Percentiles rank a stretch among this genome's conserved stretches.
Conservation (phyloP, 2,888 invertebrate species). For the Timema podura region DNA sequence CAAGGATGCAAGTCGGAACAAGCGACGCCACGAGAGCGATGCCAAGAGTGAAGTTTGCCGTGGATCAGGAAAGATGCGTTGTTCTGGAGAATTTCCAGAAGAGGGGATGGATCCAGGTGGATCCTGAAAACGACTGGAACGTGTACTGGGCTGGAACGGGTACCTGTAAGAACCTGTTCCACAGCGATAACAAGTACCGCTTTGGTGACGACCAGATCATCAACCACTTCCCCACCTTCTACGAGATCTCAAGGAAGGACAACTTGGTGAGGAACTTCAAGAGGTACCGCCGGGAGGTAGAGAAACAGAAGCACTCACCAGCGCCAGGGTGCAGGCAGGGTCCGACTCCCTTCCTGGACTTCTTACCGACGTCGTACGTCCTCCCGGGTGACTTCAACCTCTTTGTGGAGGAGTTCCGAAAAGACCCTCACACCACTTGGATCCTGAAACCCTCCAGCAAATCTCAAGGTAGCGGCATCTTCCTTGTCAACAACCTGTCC, state of each 20-base stretch:
- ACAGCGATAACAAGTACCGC: conserved; percentile 85
- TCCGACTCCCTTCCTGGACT: not conserved
- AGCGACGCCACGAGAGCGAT: not conserved
- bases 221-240: conserved; percentile 95
- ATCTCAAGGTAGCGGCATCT: conserved; percentile 92
- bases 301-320: conserved; percentile 80
- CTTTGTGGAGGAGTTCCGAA: conserved; percentile 94
- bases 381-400: conserved; percentile 75
- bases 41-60: conserved; percentile 13
- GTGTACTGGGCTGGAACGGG: conserved; percentile 91
- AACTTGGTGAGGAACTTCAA: conserved; percentile 94
- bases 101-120: conserved; percentile 83
- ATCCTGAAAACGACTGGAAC: conserved; percentile 92
- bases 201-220: conserved; percentile 91
- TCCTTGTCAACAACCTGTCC: conserved; percentile 90
- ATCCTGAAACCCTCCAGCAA: conserved; percentile 97
- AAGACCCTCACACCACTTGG: conserved; percentile 93
- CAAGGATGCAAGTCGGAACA: too few relatives aligned
- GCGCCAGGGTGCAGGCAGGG: conserved; percentile 45
- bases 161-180: conserved; percentile 85
- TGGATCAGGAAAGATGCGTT: conserved; percentile 87
- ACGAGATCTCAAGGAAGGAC: conserved; percentile 93
- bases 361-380: conserved; percentile 18
- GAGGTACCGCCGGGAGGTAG: conserved; percentile 85
- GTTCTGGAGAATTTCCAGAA: conserved; percentile 88